Evolutionary conservation across 2,797 vertebrate species (phyloP).

Genomic region (Tokudaia muenninki): DNA sequence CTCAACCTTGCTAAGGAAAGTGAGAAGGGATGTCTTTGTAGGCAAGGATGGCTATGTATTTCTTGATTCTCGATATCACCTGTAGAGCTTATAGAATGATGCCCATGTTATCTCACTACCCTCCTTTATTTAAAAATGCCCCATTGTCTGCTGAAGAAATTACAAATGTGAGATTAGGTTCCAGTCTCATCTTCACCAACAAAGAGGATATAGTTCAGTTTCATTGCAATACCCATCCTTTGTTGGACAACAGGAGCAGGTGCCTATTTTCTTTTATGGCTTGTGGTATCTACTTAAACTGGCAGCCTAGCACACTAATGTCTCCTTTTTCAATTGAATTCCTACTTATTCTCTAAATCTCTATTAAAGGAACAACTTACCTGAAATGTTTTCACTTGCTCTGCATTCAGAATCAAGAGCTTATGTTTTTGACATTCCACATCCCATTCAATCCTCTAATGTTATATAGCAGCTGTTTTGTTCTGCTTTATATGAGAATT

Average conservation of each 20-base stretch:
- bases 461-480: neutral
- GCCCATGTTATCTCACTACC: neutral
- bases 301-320: neutral
- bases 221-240: neutral
- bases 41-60: neutral
- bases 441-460: neutral
- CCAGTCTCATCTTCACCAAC: conserved; percentile 42
- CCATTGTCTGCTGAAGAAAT: conserved; percentile 47
- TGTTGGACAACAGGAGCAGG: neutral
- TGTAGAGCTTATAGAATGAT: neutral
- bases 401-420: conserved; percentile 19
- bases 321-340: conserved; percentile 6
- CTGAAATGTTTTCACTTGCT: neutral
- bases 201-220: neutral
- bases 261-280: conserved; percentile 26
- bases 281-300: neutral
- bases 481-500: neutral
- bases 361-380: conserved; percentile 36
- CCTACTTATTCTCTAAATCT: conserved; percentile 25
- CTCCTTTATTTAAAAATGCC: conserved; percentile 14
- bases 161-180: conserved; percentile 20
- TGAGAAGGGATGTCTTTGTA: neutral
- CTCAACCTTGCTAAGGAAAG: neutral
- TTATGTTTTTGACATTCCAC: conserved; percentile 1
- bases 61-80: neutral